Conservation (phyloP, 2,888 invertebrate genomes). For the Neoitamus cyanurus region DNA sequence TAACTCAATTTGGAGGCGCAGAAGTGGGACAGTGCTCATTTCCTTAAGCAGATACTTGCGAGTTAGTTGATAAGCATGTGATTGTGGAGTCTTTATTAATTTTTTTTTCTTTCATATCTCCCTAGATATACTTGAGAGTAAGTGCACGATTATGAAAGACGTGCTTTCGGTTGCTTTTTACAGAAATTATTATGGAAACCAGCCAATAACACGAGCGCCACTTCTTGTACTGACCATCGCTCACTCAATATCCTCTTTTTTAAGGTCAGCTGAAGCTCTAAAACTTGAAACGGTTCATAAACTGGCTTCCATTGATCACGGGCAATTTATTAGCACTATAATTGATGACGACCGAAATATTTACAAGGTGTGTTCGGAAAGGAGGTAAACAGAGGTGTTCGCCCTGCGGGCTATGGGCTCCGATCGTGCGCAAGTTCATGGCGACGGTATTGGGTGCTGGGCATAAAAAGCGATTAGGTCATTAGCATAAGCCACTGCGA, state of each 20-base stretch:
- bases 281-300: neutral
- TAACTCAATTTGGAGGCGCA: neutral
- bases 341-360: neutral
- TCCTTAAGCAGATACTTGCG: neutral
- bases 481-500: neutral
- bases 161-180: neutral
- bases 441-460: neutral
- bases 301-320: neutral
- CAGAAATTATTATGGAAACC: neutral
- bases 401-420: neutral
- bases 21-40: neutral
- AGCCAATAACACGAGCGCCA: neutral
- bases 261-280: neutral
- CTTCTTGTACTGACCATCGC: neutral
- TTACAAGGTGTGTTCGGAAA: neutral
- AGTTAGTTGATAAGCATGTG: neutral
- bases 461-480: neutral
- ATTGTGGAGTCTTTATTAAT: neutral
- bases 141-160: neutral
- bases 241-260: neutral
- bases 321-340: neutral
- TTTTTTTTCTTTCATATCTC: neutral
- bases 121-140: neutral
- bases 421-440: constrained; percentile 1
- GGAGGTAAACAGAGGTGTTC: neutral